Base-by-base conservation (phyloP, 2,797 vertebrate species). In the Lophius americanus region DNA sequence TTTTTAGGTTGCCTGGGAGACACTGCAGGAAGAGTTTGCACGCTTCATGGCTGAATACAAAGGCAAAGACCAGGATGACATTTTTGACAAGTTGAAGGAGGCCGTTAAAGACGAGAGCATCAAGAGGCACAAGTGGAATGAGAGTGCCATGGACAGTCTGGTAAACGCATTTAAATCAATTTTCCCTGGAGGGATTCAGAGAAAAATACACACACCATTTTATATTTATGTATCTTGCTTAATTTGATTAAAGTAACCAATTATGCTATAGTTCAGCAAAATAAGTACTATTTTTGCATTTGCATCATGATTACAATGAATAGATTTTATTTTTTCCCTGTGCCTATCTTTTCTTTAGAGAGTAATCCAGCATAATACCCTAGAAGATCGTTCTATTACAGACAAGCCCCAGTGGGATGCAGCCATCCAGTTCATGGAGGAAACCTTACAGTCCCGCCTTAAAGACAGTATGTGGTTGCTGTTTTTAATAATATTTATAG, bases 361-460 rank as follows among this genome's bases (percentile, higher is more conserved):
- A 62, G 98, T 99, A 74, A 99, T 99, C 89, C 98, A 99, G 79
- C 98, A 99, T 92, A 99, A 99, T 11, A 95, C 98, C 57, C 88
- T 99, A 36, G 98, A 99, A 88, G 98, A 99, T 70, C 94, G 98
- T 14, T 99, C 97, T 61, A 99, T 99, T 87, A 97, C 96, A 4
- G 98, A 99, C 81, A 99, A 98, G 67, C 96, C 97, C 54, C 97
- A 99, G 79, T 99, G 98, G 98, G 97, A 99, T 43, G 96, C 96
- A 49, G 98, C 98, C 23, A 99, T 99, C 84, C 95, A 96, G 85
- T 99, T 99, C 70, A 99, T 99, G 97, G 98, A 99, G 79, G 98
- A 99, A 82, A 98, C 98, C 0, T 91, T 99, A 68, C 95, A 96
- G 56, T 93, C 95, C 32, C 98, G 98, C 44, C 96, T 99, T 79